phyloP scores from a whole-genome alignment of 2,888 invertebrate genomes.

The Callyntrura guangdongensis region DNA sequence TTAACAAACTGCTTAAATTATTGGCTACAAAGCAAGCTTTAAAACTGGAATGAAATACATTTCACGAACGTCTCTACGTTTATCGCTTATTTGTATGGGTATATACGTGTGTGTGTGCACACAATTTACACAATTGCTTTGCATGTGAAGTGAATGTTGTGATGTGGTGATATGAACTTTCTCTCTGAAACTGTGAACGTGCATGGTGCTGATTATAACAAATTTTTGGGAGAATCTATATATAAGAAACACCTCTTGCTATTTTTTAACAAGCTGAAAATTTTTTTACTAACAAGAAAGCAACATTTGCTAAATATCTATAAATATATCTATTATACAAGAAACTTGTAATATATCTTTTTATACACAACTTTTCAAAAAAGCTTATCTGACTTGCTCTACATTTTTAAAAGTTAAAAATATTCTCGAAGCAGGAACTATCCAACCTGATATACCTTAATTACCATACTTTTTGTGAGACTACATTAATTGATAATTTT shows the following conservation, averaged over 20 bases:
- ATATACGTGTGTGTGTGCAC: background rate
- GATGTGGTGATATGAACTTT: background rate
- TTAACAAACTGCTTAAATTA: too few relatives aligned
- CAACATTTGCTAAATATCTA: too few relatives aligned
- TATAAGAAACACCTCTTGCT: slow-evolving; percentile 52
- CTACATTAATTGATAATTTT: too few relatives aligned
- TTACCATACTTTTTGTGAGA: too few relatives aligned
- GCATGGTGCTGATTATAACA: background rate
- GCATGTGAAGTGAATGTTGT: slow-evolving; percentile 7
- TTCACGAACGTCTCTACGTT: too few relatives aligned
- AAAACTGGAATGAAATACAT: too few relatives aligned
- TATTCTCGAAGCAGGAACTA: background rate
- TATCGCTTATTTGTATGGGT: background rate
- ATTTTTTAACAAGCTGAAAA: slow-evolving; percentile 34
- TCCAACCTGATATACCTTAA: too few relatives aligned
- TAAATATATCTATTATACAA: too few relatives aligned
- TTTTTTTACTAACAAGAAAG: background rate
- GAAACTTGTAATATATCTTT: too few relatives aligned
- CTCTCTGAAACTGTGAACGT: background rate
- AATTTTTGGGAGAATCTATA: background rate
- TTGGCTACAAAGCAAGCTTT: too few relatives aligned
- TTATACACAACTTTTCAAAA: too few relatives aligned
- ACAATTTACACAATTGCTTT: background rate
- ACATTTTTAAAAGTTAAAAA: slow-evolving; percentile 22
- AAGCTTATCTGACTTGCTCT: slow-evolving; percentile 47